Evolutionary conservation across 1,140 invertebrate genomes (phyloP).

Genomic region (Drosophila eugracilis): DNA sequence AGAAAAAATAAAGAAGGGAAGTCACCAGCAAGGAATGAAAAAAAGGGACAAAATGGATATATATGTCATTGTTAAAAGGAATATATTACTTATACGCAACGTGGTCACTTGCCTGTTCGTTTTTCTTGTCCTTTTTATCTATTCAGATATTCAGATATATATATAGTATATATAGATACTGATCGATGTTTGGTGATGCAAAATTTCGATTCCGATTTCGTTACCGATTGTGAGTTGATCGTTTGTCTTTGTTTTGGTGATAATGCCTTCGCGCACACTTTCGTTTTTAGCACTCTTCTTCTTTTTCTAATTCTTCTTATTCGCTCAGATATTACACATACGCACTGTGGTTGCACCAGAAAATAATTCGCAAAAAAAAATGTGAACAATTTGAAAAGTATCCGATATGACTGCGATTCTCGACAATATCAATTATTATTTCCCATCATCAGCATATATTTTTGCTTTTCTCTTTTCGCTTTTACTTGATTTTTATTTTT

Average conservation of each 20-base stretch:
- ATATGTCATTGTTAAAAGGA: slow-evolving; percentile 4
- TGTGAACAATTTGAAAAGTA: slow-evolving; percentile 20
- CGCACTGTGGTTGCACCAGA: slow-evolving; percentile 69
- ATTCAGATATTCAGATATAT: too few relatives aligned
- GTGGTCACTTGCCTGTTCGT: slow-evolving; percentile 67
- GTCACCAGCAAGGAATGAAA: too few relatives aligned
- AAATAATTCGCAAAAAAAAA: slow-evolving; percentile 74
- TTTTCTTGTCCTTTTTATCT: neutral
- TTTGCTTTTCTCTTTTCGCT: neutral
- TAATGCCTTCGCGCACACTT: slow-evolving; percentile 14
- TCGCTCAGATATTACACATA: slow-evolving; percentile 61
- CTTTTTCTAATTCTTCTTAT: too few relatives aligned
- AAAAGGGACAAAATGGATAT: slow-evolving; percentile 1
- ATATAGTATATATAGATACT: neutral
- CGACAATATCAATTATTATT: slow-evolving; percentile 26
- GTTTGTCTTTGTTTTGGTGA: slow-evolving; percentile 6
- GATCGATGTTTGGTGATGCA: neutral
- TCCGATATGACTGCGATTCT: slow-evolving; percentile 7
- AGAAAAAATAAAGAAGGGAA: slow-evolving; percentile 21
- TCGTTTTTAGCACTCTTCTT: slow-evolving; percentile 4
- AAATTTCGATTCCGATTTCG: slow-evolving; percentile 9
- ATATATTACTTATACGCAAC: slow-evolving; percentile 62
- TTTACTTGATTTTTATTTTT: neutral
- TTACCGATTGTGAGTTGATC: slow-evolving; percentile 15
- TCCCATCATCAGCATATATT: slow-evolving; percentile 9